Conservation (phyloP, 2,888 invertebrate species). For the Gymnocheta viridis region DNA sequence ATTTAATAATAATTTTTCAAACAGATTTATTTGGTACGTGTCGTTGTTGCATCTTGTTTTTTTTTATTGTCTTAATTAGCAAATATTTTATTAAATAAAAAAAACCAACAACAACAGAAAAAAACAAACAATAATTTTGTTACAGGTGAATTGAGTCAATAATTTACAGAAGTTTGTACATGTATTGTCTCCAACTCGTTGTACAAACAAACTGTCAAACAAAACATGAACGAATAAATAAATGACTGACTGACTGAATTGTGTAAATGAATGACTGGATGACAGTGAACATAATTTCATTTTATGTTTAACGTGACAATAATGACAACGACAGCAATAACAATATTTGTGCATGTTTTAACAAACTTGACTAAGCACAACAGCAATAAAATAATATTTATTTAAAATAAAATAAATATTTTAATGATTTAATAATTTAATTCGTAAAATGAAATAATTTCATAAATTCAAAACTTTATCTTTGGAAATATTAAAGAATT, state of each 20-base stretch:
- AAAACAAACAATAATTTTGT: constrained; percentile 31
- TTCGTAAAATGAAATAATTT: not conserved
- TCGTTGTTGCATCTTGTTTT: not conserved
- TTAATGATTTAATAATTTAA: not conserved
- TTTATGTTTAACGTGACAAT: constrained; percentile 42
- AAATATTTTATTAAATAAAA: constrained; percentile 27
- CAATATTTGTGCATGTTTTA: constrained; percentile 8
- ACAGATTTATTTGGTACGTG: constrained; percentile 18
- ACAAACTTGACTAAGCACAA: constrained; percentile 2
- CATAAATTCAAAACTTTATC: not conserved
- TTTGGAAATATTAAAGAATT: too few species aligned
- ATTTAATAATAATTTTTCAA: not conserved
- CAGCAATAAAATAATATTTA: constrained; percentile 25
- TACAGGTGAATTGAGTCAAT: constrained; percentile 35
- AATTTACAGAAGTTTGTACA: constrained; percentile 21
- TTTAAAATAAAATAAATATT: constrained; percentile 24
- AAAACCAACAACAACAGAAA: too few species aligned
- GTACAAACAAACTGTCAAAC: not conserved
- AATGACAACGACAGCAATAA: constrained; percentile 25
- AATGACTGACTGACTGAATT: too few species aligned
- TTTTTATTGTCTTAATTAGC: constrained; percentile 40
- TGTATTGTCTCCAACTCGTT: constrained; percentile 7
- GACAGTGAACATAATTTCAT: constrained; percentile 48
- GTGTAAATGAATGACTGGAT: constrained; percentile 5
- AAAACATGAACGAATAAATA: constrained; percentile 7